Conservation (phyloP, 2,888 invertebrate species). For the Mesodorylaimus sp. region DNA sequence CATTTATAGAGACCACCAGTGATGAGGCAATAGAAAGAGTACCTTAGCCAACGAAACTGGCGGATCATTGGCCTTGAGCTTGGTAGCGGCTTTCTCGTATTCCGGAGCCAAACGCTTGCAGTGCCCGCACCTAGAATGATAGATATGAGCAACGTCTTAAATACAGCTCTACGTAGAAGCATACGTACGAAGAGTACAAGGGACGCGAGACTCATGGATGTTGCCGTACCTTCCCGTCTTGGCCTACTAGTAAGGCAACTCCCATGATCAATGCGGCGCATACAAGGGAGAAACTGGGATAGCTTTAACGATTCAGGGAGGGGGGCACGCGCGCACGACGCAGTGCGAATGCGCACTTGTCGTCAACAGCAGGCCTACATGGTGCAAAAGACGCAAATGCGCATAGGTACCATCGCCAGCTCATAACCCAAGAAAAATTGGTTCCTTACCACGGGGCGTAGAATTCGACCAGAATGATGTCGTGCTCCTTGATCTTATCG, state of each 20-base stretch:
- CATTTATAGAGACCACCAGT: not conserved
- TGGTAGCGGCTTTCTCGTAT: constrained; percentile 76
- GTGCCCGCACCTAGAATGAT: constrained; percentile 71
- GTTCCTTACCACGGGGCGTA: constrained; percentile 40
- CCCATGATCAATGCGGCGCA: too few species aligned
- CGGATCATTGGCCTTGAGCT: constrained; percentile 63
- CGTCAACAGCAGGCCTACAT: too few species aligned
- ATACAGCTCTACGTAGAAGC: not conserved
- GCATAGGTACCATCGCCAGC: too few species aligned
- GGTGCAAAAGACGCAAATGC: too few species aligned
- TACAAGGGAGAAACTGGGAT: too few species aligned
- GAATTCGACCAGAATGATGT: constrained; percentile 36
- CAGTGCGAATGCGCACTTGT: too few species aligned
- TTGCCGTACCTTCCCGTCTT: too few species aligned
- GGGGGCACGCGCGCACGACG: too few species aligned
- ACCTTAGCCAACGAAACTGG: constrained; percentile 77
- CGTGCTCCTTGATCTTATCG: constrained; percentile 28
- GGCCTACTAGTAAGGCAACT: too few species aligned
- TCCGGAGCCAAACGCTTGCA: constrained; percentile 93
- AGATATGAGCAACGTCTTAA: not conserved
- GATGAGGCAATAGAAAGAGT: not conserved
- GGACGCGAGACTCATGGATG: too few species aligned
- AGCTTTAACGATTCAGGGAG: too few species aligned
- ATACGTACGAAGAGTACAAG: not conserved
- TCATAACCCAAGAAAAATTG: too few species aligned